A percentile compares a stretch with the other conserved stretches of the same genome.
Conservation (phyloP, 2,113 vertebrate species). For the Oxygymnocypris stewartii region DNA sequence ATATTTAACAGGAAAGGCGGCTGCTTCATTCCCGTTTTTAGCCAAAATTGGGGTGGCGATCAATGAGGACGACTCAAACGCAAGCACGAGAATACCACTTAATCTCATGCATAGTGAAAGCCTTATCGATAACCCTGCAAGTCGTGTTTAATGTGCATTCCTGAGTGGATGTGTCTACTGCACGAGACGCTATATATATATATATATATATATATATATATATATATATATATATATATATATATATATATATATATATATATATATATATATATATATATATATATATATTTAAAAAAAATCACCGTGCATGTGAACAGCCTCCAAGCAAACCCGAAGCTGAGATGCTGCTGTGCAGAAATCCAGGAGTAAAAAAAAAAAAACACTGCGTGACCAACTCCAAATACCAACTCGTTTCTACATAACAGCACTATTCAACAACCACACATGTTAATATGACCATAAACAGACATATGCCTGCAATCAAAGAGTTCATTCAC, state of each 20-base stretch:
- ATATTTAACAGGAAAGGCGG: slow-evolving; percentile 21
- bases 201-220: not conserved
- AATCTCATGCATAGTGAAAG: not conserved
- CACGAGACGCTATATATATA: not conserved
- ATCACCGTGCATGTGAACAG: not conserved
- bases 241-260: not conserved
- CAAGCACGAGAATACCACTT: not conserved
- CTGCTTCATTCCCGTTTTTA: not conserved
- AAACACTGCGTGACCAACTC: slow-evolving; percentile 40
- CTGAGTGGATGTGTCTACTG: not conserved
- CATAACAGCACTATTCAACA: not conserved
- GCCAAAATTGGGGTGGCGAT: not conserved
- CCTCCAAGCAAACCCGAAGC: not conserved
- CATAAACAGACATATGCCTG: not conserved
- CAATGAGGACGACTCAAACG: not conserved
- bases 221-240: not conserved
- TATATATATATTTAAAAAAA: not conserved
- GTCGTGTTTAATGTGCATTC: not conserved
- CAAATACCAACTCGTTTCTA: slow-evolving; percentile 19
- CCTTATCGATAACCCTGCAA: not conserved
- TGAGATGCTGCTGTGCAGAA: slow-evolving; percentile 44
- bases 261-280: not conserved
- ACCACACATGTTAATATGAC: not conserved
- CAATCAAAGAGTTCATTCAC: slow-evolving; percentile 25
- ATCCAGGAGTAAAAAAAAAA: slow-evolving; percentile 25